These are phyloP conservation scores for Crypturellus tataupa DNA, from an alignment of 2,797 vertebrate species.

Conservation along the genomic window DNA sequence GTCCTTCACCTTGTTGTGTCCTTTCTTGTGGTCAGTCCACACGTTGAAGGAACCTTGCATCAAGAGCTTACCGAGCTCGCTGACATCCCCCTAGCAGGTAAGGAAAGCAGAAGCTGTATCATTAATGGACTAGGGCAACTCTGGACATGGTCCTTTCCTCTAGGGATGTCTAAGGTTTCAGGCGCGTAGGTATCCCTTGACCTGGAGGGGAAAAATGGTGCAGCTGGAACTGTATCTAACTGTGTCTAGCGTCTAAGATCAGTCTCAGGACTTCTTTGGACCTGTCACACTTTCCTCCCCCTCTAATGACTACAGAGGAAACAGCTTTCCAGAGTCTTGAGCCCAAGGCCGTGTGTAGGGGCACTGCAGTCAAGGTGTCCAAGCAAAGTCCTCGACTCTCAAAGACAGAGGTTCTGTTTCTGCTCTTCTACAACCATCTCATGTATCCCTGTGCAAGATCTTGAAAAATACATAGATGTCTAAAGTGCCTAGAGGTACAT, in stretches of 20 bases:
- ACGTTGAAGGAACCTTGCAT: constrained; percentile 93
- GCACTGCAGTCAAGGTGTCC: not conserved
- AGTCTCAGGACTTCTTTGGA: not conserved
- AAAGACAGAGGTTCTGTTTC: not conserved
- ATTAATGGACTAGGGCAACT: not conserved
- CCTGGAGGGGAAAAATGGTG: not conserved
- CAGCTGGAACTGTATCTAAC: not conserved
- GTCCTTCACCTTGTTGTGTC: constrained; percentile 96
- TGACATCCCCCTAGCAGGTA: constrained; percentile 86
- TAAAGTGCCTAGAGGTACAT: not conserved
- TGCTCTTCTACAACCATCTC: not conserved
- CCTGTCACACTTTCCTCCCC: not conserved
- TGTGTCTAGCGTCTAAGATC: not conserved
- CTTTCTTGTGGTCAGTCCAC: constrained; percentile 95
- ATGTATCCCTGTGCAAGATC: not conserved
- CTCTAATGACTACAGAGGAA: not conserved
- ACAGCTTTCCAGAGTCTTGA: not conserved
- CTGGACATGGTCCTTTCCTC: not conserved
- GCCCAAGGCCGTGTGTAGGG: not conserved
- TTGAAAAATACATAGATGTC: not conserved
- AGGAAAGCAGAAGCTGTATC: not conserved
- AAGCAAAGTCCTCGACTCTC: not conserved
- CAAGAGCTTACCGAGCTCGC: constrained; percentile 92
- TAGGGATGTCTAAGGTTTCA: not conserved
- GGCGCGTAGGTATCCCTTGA: not conserved